These are phyloP conservation scores for Anastrepha ludens DNA, from an alignment of 1,140 invertebrate genomes.

Conservation along the genomic window DNA sequence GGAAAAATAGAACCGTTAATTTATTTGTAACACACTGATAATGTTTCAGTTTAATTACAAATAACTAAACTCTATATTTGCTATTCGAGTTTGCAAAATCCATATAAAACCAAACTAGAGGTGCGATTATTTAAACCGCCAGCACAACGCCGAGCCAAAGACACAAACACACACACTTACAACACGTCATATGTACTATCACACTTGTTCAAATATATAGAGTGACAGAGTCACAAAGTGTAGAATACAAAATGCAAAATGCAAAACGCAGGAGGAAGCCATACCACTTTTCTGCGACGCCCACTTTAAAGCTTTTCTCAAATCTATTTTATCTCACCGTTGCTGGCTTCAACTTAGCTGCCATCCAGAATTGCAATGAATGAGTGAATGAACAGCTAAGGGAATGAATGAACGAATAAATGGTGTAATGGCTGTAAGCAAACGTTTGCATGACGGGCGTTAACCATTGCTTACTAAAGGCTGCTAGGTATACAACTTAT, in stretches of 20 bases:
- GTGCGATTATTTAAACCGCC: too few relatives aligned
- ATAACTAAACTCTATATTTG: too few relatives aligned
- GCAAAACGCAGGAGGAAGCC: not conserved
- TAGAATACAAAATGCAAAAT: not conserved
- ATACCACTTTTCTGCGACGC: not conserved
- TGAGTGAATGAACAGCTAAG: not conserved
- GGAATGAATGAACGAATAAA: not conserved
- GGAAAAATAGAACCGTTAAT: too few relatives aligned
- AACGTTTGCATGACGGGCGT: not conserved
- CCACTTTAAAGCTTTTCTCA: constrained; percentile 9
- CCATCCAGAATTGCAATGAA: not conserved
- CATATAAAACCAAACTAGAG: too few relatives aligned
- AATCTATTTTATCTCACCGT: not conserved
- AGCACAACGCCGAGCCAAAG: too few relatives aligned
- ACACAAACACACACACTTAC: too few relatives aligned
- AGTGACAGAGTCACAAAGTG: constrained; percentile 28
- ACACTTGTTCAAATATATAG: not conserved
- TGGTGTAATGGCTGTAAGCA: not conserved
- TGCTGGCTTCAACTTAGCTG: not conserved
- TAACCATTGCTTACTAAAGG: not conserved
- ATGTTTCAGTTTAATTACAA: too few relatives aligned
- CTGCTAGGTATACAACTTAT: not conserved
- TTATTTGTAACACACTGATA: too few relatives aligned
- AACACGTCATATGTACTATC: not conserved
- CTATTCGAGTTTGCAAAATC: too few relatives aligned